Evolutionary conservation across 1,140 invertebrate genomes (phyloP).

Genomic region (Drosophila nigromelanica): DNA sequence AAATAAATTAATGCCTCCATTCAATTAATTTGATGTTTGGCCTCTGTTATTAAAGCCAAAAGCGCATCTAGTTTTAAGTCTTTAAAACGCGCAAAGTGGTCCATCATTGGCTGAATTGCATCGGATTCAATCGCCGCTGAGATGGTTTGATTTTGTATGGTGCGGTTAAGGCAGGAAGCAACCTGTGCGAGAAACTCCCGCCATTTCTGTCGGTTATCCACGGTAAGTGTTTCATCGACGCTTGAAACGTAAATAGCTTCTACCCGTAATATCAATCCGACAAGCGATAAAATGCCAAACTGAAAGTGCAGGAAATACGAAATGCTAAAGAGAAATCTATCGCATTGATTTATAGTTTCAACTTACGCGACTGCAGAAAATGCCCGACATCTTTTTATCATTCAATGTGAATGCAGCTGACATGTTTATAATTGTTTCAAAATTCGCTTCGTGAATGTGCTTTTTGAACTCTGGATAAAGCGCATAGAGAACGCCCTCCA

Average conservation of each 20-base stretch:
- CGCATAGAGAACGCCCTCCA: conserved; percentile 84
- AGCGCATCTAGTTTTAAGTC: conserved; percentile 81
- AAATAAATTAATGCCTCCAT: conserved; percentile 38
- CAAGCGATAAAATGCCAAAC: conserved; percentile 81
- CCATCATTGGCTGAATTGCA: conserved; percentile 79
- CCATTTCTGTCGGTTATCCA: conserved; percentile 66
- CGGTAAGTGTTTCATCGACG: conserved; percentile 54
- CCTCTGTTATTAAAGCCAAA: conserved; percentile 77
- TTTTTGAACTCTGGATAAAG: conserved; percentile 85
- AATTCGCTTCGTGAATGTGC: conserved; percentile 83
- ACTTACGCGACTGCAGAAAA: conserved; percentile 82
- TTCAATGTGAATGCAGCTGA: conserved; percentile 64
- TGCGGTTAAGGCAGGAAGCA: conserved; percentile 73
- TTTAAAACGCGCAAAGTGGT: conserved; percentile 82
- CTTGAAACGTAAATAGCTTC: conserved; percentile 68
- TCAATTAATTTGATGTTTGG: conserved; percentile 81
- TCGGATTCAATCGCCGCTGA: conserved; percentile 81
- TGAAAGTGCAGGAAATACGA: conserved; percentile 23
- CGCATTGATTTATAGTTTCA: background rate
- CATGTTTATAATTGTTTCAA: conserved; percentile 72
- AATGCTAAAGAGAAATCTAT: background rate
- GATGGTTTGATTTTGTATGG: conserved; percentile 80
- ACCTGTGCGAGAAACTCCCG: conserved; percentile 75
- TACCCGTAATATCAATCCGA: conserved; percentile 73
- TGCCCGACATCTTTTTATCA: conserved; percentile 77